phyloP scores from a whole-genome alignment of 1,140 invertebrate genomes.

The Pseudomyrmex pallidus region DNA sequence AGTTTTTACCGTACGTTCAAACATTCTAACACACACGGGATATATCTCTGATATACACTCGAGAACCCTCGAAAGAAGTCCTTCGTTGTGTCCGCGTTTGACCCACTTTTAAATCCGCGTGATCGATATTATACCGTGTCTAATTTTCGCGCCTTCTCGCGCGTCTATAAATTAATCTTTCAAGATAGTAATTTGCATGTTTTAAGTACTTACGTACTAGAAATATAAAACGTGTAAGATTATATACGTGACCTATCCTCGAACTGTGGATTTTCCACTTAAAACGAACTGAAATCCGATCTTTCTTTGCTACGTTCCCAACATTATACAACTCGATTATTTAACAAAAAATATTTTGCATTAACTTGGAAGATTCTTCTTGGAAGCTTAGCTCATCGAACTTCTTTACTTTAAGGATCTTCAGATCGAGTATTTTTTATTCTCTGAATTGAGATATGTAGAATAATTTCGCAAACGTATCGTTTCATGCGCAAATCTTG shows the following conservation, averaged over 20 bases:
- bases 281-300: too few relatives aligned
- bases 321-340: too few relatives aligned
- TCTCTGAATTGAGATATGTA: background rate
- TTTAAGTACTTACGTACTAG: background rate
- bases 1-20: too few relatives aligned
- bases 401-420: too few relatives aligned
- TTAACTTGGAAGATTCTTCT: too few relatives aligned
- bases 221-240: background rate
- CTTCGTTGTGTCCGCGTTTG: background rate
- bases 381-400: too few relatives aligned
- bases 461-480: background rate
- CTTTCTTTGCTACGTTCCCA: too few relatives aligned
- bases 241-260: background rate
- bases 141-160: background rate
- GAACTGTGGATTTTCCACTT: background rate
- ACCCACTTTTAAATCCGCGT: background rate
- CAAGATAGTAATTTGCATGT: background rate
- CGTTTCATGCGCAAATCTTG: background rate
- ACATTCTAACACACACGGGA: too few relatives aligned
- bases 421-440: too few relatives aligned
- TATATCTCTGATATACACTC: conserved; percentile 29
- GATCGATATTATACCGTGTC: background rate
- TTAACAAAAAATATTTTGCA: too few relatives aligned
- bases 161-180: conserved; percentile 3
- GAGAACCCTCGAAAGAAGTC: conserved; percentile 16